Base-by-base conservation (phyloP, 2,888 invertebrate species). In the Scelioninae gen. 1 region DNA sequence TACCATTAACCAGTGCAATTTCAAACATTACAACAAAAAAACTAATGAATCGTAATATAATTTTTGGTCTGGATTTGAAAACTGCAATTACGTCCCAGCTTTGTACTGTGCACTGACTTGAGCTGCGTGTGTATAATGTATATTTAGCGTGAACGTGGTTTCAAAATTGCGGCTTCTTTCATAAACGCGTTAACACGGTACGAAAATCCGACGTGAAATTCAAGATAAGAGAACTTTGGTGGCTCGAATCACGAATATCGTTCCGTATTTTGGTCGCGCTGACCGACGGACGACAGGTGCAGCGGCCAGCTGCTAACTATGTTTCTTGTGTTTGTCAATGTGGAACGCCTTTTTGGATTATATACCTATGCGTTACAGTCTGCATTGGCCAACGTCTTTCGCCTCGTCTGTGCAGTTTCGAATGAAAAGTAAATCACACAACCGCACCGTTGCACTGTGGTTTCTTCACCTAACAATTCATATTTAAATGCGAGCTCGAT, bases 271-370 rank as follows among this genome's bases (percentile, higher is more conserved):
- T 85, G 87, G 89, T 91, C 89, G 87, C 86, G 86, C 87, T 91
- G 91, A 91, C 89, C 88, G 90, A 90, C 88, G 76, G 69, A 76
- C 87, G 86, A 89, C 90, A 90, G 90, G 90, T 74, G 89, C 89
- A 71, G 77, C 71, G 65, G 84, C 86, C 90, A 90, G 90, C 90
- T 89, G 90, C 88, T 88, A 83, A 87, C 88, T 84, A 87, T 85
- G 88, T 87, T 88, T 89, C 88, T 89, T 86, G 82, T 86, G 85
- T 88, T 88, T 85, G 87, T 79, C 84, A 82, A 78, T 72, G 76
- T 79, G 81, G 66, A 79, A 78, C 78, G 72, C 63, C 82, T 72
- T 78, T 84, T 78, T 66, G 77, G 74, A 68, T 69, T 63, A 47
- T 74, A 66, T 38, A 72, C 69, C 72, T 56, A 80, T 71, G 58